Evolutionary conservation across 2,888 invertebrate genomes (phyloP).

Genomic region (Ecdyonurus torrentis): DNA sequence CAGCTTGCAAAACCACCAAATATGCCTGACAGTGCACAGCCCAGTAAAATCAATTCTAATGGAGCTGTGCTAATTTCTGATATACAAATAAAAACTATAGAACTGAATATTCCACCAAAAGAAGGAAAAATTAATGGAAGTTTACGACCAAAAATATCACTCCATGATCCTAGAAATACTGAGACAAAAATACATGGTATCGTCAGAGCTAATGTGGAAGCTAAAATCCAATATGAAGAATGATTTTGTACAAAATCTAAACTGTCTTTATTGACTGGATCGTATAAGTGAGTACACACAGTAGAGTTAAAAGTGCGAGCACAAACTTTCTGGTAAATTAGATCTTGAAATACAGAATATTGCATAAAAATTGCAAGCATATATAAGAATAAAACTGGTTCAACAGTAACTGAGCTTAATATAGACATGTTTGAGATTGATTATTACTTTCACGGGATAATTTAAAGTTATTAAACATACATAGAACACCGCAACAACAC

Average conservation of each 20-base stretch:
- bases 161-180: neutral
- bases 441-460: no score
- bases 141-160: neutral
- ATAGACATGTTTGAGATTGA: neutral
- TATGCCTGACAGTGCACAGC: neutral
- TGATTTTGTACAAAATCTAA: constrained; percentile 1
- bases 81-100: neutral
- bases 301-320: neutral
- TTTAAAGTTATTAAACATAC: no score
- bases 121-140: neutral
- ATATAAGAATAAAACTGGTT: neutral
- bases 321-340: neutral
- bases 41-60: neutral
- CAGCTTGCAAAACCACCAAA: neutral
- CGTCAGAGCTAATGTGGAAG: neutral
- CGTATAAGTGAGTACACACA: neutral
- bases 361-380: neutral
- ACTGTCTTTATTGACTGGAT: neutral
- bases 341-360: neutral
- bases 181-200: neutral
- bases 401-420: neutral
- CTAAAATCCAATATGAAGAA: neutral
- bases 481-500: no score
- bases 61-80: neutral
- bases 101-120: neutral